These are phyloP conservation scores for Spinibarbus caldwelli DNA, from an alignment of 2,797 vertebrate species.

Conservation along the genomic window DNA sequence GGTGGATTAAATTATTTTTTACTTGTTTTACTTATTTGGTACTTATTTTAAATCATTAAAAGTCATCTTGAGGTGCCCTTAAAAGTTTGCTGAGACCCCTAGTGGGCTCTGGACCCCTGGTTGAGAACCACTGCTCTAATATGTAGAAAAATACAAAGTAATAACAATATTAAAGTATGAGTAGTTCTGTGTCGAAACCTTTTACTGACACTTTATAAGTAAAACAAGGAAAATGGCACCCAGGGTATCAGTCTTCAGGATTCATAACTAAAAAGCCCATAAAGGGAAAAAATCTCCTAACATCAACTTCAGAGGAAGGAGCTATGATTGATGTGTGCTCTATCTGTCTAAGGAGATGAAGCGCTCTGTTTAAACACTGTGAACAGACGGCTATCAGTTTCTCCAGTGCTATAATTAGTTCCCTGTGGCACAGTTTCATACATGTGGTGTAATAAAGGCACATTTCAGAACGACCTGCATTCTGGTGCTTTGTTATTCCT, in stretches of 20 bases:
- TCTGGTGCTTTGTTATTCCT: neutral
- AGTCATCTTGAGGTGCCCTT: neutral
- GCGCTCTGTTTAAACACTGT: neutral
- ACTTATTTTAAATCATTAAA: neutral
- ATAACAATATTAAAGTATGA: neutral
- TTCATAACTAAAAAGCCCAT: neutral
- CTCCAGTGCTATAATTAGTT: slow-evolving; percentile 48
- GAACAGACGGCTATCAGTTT: slow-evolving; percentile 38
- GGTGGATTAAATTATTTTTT: neutral
- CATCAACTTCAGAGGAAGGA: slow-evolving; percentile 28
- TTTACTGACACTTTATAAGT: neutral
- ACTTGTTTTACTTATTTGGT: neutral
- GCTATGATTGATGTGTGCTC: slow-evolving; percentile 41
- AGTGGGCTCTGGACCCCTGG: neutral
- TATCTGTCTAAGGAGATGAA: slow-evolving; percentile 39
- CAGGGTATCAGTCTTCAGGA: neutral
- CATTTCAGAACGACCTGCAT: neutral
- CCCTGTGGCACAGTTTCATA: slow-evolving; percentile 26
- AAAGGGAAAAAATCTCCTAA: neutral
- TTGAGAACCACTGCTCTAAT: neutral
- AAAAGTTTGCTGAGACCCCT: neutral
- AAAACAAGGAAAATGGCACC: neutral
- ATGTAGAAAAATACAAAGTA: neutral
- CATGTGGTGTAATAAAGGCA: slow-evolving; percentile 16
- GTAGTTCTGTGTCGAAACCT: neutral